phyloP scores from a whole-genome alignment of 2,113 vertebrate species.

The Onychostruthus taczanowskii region DNA sequence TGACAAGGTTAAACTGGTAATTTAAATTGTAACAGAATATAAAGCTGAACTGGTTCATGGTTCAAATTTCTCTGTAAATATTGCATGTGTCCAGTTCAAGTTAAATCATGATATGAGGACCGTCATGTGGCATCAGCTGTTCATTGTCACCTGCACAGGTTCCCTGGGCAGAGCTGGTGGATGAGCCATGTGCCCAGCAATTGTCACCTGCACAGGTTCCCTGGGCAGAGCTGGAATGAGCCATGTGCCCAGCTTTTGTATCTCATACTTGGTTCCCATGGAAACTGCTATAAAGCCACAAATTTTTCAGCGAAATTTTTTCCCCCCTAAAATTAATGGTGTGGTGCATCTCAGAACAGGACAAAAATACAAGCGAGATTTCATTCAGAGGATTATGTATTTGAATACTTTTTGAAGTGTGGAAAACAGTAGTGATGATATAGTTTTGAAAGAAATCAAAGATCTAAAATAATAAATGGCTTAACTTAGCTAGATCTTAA shows the following conservation, averaged over 20 bases:
- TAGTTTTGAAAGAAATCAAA: neutral
- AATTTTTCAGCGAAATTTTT: neutral
- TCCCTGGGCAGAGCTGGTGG: neutral
- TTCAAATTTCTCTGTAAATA: neutral
- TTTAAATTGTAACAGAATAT: neutral
- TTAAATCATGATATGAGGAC: accelerated
- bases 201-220: neutral
- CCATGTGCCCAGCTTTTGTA: accelerated
- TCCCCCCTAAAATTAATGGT: neutral
- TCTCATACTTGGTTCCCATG: neutral
- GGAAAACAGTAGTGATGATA: neutral
- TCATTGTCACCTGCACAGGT: neutral
- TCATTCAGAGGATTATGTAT: neutral
- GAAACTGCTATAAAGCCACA: neutral
- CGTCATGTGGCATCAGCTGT: neutral
- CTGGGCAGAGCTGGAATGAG: neutral
- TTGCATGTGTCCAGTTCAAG: neutral
- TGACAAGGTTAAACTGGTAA: neutral
- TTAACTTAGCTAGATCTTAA: neutral
- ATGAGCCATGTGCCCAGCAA: accelerated
- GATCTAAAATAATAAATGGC: neutral
- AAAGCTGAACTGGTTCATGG: neutral
- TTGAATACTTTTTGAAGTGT: neutral
- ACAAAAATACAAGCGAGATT: neutral
- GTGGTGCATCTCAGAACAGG: neutral